Base-by-base conservation (phyloP, 2,113 vertebrate genomes). In the Nothobranchius kuhntae region DNA sequence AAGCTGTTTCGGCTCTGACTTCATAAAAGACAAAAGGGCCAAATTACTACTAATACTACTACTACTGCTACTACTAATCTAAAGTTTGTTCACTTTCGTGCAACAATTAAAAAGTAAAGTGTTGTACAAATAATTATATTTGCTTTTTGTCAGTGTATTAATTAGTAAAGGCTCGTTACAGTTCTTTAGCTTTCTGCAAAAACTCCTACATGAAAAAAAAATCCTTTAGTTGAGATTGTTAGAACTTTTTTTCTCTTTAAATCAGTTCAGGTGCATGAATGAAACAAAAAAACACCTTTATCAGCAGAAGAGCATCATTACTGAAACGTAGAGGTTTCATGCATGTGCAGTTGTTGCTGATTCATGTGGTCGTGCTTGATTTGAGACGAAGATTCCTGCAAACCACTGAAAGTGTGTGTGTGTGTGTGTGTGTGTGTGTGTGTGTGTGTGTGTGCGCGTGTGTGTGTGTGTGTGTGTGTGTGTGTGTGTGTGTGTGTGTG, bases 221-320 rank as follows among this genome's bases (percentile, higher is more conserved):
- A 3, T 30, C 4, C 30, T 30, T 30, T 40, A 5, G 38, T 9
- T 40, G 38, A 1, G 9, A 7, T 40, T 40, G 38, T 40, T 40
- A 30, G 30, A 40, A 26, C 17, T 73, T 54, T 15, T 17, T 82
- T 60, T 60, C 50, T 75, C 9, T 9, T 9, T 40, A 5, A 40
- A 40, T 40, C 9, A 40, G 9, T 40, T 40, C 38, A 40, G 9
- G 38, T 40, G 38, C 38, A 40, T 40, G 7, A 40, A 40, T 40
- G 38, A 30, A 30, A 80, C 82, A 77, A 68, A 47, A 50, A 58
- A 82, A 80, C 78, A 66, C 75, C 68, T 55, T 74, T 54, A 65
- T 82, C 67, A 65, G 70, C 63, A 61, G 61, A 77, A 67, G 71
- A 81, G 73, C 48, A 50, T 64, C 53, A 55, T 78, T 68, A 36